A percentile compares a stretch with the other conserved stretches of the same genome.
Evolutionary conservation across 2,113 vertebrate genomes (phyloP).

Genomic region (Petromus typicus): DNA sequence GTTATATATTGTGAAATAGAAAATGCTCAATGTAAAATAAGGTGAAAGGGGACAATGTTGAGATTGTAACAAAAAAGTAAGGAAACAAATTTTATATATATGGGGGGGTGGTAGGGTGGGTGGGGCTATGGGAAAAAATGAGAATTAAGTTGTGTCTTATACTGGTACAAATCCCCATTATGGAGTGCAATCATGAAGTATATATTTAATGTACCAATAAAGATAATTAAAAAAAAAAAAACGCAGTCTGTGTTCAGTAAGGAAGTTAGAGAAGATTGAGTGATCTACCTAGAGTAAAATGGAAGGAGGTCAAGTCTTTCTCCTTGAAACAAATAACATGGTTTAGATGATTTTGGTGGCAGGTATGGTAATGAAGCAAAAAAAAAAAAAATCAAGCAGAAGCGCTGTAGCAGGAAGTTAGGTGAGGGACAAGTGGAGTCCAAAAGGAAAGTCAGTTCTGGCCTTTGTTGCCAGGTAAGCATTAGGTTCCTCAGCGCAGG

Average conservation of each 20-base stretch:
- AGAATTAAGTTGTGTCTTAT: too few relatives aligned
- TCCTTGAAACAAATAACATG: neutral
- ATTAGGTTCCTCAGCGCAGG: neutral
- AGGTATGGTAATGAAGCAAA: neutral
- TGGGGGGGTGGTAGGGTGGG: too few relatives aligned
- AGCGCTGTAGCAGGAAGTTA: neutral
- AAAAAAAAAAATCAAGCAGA: neutral
- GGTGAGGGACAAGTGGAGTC: neutral
- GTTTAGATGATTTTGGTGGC: neutral
- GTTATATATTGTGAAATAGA: too few relatives aligned
- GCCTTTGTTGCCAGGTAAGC: constrained; percentile 28
- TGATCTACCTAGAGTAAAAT: neutral
- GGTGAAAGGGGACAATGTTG: too few relatives aligned
- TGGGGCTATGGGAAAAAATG: too few relatives aligned
- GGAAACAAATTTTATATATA: too few relatives aligned
- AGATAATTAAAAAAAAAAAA: too few relatives aligned
- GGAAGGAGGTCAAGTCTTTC: neutral
- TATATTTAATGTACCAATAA: too few relatives aligned
- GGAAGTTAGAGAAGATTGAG: neutral
- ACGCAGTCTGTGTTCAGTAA: neutral
- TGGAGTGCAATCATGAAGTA: too few relatives aligned
- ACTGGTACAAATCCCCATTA: too few relatives aligned
- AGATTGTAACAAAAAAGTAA: too few relatives aligned
- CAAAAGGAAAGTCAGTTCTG: neutral
- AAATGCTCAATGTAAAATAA: too few relatives aligned